Evolutionary conservation across 2,113 vertebrate genomes (phyloP).

Genomic region (Seriola dumerili): DNA sequence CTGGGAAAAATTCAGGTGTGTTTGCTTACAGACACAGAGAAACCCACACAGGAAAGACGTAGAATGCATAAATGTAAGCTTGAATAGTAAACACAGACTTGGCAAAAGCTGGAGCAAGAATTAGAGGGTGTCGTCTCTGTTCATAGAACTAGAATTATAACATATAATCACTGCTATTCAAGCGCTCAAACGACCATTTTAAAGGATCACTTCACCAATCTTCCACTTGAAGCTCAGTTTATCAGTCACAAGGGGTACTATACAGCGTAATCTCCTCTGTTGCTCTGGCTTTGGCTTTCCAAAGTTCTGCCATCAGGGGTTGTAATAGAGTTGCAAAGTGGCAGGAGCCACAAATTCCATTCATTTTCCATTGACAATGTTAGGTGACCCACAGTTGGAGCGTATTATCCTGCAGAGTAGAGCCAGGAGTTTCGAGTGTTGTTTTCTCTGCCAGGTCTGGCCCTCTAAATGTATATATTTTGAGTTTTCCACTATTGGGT

Average conservation of each 20-base stretch:
- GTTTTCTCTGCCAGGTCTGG: no score
- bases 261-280: background rate
- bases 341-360: no score
- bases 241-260: background rate
- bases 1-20: slow-evolving; percentile 29
- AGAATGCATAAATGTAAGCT: background rate
- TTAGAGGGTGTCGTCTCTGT: background rate
- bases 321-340: no score
- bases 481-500: no score
- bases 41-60: background rate
- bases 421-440: no score
- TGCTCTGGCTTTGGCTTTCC: background rate
- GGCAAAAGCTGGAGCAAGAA: background rate
- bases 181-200: background rate
- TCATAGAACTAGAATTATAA: background rate
- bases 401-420: no score
- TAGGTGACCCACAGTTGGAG: no score
- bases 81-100: slow-evolving; percentile 28
- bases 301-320: no score
- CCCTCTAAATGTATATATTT: no score
- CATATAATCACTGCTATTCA: background rate
- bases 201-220: background rate
- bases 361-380: no score
- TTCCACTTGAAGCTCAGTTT: background rate
- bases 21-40: background rate